These are phyloP conservation scores for Danio albolineatus DNA, from an alignment of 2,797 vertebrate genomes.

Conservation along the genomic window DNA sequence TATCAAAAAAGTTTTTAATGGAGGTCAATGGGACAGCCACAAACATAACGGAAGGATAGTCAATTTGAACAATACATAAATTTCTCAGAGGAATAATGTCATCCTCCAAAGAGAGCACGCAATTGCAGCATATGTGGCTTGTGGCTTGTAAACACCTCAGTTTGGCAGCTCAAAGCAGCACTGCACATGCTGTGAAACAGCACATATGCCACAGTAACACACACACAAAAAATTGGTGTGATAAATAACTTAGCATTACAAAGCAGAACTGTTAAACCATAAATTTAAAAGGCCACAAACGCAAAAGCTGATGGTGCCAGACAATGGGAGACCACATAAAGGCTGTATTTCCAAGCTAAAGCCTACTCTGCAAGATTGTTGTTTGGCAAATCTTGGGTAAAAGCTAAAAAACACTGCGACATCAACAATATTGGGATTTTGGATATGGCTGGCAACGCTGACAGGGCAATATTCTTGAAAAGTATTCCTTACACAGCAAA, in stretches of 20 bases:
- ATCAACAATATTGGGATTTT: neutral
- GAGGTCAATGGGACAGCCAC: no score
- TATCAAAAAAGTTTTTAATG: no score
- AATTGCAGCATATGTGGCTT: conserved; percentile 55
- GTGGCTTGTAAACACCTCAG: conserved; percentile 53
- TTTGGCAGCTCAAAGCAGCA: conserved; percentile 50
- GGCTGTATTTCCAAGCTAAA: neutral
- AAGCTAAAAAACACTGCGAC: neutral
- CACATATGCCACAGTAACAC: conserved; percentile 51
- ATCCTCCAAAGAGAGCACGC: neutral
- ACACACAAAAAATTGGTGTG: conserved; percentile 42
- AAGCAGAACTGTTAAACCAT: conserved; percentile 15
- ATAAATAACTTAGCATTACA: conserved; percentile 53
- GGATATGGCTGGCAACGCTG: neutral
- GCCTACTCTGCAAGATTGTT: neutral
- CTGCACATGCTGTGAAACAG: conserved; percentile 46
- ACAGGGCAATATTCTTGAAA: neutral
- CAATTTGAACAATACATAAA: neutral
- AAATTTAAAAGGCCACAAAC: conserved; percentile 14
- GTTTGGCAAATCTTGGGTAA: conserved; percentile 1
- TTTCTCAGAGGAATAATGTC: neutral
- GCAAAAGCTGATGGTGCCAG: neutral
- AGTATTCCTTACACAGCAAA: neutral
- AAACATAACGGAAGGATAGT: no score
- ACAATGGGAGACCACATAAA: neutral